These are phyloP conservation scores for Anarsia innoxiella DNA, from an alignment of 2,888 invertebrate species.

Conservation along the genomic window DNA sequence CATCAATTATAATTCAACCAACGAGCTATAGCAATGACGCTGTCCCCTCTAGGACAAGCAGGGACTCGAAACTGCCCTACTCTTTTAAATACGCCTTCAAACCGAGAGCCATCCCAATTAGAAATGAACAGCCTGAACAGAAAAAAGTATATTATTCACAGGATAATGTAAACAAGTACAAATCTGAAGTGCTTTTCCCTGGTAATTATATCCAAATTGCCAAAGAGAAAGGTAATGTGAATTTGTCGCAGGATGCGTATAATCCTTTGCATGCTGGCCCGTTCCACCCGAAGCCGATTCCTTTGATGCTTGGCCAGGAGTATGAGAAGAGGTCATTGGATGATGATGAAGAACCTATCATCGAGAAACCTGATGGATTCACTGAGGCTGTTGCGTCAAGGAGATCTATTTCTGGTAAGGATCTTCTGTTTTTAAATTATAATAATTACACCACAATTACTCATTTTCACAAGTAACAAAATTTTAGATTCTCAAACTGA, in stretches of 20 bases:
- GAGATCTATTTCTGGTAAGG: conserved; percentile 64
- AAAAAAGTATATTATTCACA: conserved; percentile 48
- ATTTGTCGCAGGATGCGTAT: conserved; percentile 26
- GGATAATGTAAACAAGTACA: conserved; percentile 40
- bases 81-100: conserved; percentile 47
- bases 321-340: conserved; percentile 52
- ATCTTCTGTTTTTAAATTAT: no score
- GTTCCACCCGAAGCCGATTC: conserved; percentile 55
- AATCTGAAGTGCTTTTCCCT: conserved; percentile 59
- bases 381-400: conserved; percentile 44
- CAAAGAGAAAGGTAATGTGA: conserved; percentile 58
- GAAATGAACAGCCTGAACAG: conserved; percentile 36
- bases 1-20: conserved; percentile 50
- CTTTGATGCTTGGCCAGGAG: conserved; percentile 48
- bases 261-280: conserved; percentile 26
- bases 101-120: conserved; percentile 50
- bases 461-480: no score
- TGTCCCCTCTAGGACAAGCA: conserved; percentile 24
- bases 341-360: conserved; percentile 39
- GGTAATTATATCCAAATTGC: conserved; percentile 68
- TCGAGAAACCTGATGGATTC: conserved; percentile 47
- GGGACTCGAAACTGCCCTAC: conserved; percentile 30
- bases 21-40: conserved; percentile 32
- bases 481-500: no score
- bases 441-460: no score